Conservation (phyloP, 2,113 vertebrate genomes). For the Terrapene triunguis region DNA sequence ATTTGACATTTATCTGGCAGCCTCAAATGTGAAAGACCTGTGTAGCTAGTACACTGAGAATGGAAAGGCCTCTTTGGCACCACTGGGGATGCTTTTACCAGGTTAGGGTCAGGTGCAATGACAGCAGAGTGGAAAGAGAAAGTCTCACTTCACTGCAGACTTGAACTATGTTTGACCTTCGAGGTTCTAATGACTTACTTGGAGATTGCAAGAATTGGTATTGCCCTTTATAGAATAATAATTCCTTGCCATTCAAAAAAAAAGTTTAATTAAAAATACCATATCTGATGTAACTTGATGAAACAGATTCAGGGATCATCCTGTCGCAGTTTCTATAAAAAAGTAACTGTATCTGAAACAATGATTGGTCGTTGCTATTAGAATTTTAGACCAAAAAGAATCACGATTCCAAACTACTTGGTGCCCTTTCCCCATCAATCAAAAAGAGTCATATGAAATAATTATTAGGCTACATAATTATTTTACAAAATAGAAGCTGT, state of each 20-base stretch:
- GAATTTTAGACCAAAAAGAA: slow-evolving; percentile 71
- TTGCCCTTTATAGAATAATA: slow-evolving; percentile 47
- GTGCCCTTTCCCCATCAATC: slow-evolving; percentile 77
- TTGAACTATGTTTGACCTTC: slow-evolving; percentile 66
- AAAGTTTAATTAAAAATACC: slow-evolving; percentile 47
- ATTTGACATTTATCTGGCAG: slow-evolving; percentile 69
- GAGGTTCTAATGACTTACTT: slow-evolving; percentile 37
- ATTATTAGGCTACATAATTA: slow-evolving; percentile 80
- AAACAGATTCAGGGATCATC: slow-evolving; percentile 43
- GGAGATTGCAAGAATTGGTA: slow-evolving; percentile 39
- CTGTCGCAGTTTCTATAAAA: slow-evolving; percentile 18
- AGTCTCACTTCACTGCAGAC: slow-evolving; percentile 66
- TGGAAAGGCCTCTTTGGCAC: slow-evolving; percentile 20
- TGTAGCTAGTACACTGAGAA: slow-evolving; percentile 23
- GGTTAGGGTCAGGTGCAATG: slow-evolving; percentile 64
- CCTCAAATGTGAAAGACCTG: slow-evolving; percentile 64
- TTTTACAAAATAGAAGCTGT: slow-evolving; percentile 79
- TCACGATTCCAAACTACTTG: slow-evolving; percentile 60
- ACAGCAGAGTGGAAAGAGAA: slow-evolving; percentile 37
- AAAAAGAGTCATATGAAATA: slow-evolving; percentile 76
- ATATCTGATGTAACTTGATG: slow-evolving; percentile 48
- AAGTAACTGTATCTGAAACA: slow-evolving; percentile 26
- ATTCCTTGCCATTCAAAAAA: slow-evolving; percentile 48
- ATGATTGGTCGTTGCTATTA: slow-evolving; percentile 40
- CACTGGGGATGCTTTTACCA: slow-evolving; percentile 67